Conservation (phyloP, 2,113 vertebrate species). For the Vidua chalybeata region DNA sequence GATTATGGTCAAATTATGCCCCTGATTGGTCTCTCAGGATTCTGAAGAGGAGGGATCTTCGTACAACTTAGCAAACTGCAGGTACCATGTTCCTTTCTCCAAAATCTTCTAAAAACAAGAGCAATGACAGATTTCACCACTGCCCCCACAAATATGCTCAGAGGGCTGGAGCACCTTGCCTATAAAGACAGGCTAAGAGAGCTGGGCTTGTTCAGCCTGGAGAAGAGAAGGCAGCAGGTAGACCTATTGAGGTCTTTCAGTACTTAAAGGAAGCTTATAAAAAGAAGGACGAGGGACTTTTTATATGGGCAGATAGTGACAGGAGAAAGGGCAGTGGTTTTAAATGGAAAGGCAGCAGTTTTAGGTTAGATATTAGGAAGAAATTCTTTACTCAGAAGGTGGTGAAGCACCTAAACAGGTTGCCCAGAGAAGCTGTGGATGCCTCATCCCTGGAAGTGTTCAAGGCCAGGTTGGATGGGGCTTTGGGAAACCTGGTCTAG, state of each 20-base stretch:
- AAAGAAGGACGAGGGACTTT: background rate
- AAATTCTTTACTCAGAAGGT: background rate
- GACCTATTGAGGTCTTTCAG: background rate
- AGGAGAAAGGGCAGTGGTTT: background rate
- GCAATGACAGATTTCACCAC: background rate
- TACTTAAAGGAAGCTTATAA: background rate
- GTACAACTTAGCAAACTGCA: background rate
- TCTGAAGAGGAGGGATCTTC: background rate
- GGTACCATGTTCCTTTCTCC: background rate
- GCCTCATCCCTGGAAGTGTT: background rate
- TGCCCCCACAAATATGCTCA: background rate
- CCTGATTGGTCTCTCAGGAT: background rate
- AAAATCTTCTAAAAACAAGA: background rate
- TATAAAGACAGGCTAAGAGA: background rate
- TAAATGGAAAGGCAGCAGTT: background rate
- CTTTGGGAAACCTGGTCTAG: background rate
- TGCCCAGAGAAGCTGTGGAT: background rate
- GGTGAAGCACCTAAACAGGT: background rate
- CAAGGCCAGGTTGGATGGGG: background rate
- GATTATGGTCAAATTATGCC: rapidly evolving
- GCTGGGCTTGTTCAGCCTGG: background rate
- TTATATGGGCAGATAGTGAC: background rate
- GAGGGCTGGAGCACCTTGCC: background rate
- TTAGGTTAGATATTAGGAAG: background rate
- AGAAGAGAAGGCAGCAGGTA: background rate